These are phyloP conservation scores for Platycercus adscitus DNA, from an alignment of 2,113 vertebrate genomes.

Conservation along the genomic window DNA sequence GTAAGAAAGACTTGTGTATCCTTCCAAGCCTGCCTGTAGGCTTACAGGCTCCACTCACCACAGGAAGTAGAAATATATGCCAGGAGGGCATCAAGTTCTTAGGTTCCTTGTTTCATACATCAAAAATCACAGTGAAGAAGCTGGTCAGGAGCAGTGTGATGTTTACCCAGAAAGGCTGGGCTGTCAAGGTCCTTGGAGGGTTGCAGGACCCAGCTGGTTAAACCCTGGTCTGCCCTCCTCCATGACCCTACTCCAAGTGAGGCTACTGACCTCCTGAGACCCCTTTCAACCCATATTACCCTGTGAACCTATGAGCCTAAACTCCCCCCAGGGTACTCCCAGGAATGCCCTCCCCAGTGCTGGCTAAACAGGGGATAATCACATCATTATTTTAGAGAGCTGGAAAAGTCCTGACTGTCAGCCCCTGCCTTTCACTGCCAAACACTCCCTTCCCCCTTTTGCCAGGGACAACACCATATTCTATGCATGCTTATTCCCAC, in stretches of 20 bases:
- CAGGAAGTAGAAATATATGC: neutral
- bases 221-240: neutral
- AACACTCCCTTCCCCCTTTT: neutral
- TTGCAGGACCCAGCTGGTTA: neutral
- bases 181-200: neutral
- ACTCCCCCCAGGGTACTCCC: neutral
- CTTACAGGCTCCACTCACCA: neutral
- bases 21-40: neutral
- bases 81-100: neutral
- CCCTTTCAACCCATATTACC: neutral
- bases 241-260: fast-evolving
- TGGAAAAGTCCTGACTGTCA: neutral
- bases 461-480: neutral
- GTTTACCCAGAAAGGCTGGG: neutral
- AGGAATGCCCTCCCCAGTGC: neutral
- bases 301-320: neutral
- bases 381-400: neutral
- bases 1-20: neutral
- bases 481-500: neutral
- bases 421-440: neutral
- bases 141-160: neutral
- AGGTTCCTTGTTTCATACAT: neutral
- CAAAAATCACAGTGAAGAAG: neutral
- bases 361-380: neutral
- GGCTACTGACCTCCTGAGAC: neutral